A percentile compares a stretch with the other conserved stretches of the same genome.
Evolutionary conservation across 1,140 invertebrate species (phyloP).

Genomic region (Cryptotermes secundus): DNA sequence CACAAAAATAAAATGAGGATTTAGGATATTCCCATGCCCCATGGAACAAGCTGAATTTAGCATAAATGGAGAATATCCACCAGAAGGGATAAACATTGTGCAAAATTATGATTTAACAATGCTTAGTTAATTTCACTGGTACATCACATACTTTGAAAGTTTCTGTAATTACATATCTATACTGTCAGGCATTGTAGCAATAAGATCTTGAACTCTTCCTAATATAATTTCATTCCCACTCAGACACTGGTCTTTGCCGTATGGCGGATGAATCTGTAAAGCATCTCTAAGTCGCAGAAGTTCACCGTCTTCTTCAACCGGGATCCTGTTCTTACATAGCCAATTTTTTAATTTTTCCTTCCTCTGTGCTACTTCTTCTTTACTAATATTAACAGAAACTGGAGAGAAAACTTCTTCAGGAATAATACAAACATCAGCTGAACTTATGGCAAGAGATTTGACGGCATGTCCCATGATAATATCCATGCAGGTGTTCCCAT

Average conservation of each 20-base stretch:
- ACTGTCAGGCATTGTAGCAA: slow-evolving; percentile 18
- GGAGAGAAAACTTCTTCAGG: background rate
- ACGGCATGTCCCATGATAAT: slow-evolving; percentile 21
- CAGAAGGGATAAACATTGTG: background rate
- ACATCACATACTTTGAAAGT: too few species aligned
- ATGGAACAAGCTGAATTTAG: background rate
- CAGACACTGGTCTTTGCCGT: slow-evolving; percentile 7
- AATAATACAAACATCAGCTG: background rate
- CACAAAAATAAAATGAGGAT: background rate
- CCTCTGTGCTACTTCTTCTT: background rate
- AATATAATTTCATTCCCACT: slow-evolving; percentile 29
- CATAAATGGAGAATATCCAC: background rate
- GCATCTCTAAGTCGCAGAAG: slow-evolving; percentile 3
- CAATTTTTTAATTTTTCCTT: slow-evolving; percentile 23
- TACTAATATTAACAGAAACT: background rate
- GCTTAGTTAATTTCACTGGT: background rate
- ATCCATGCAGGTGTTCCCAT: background rate
- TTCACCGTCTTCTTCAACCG: slow-evolving; percentile 23
- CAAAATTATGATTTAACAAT: background rate
- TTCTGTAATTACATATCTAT: background rate
- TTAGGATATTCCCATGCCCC: background rate
- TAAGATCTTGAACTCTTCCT: slow-evolving; percentile 25
- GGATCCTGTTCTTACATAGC: slow-evolving; percentile 29
- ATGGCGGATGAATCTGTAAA: slow-evolving; percentile 23
- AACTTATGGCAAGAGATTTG: slow-evolving; percentile 17